Base-by-base conservation (phyloP, 35 echinoderm and acorn worm species). In the Patiria miniata region DNA sequence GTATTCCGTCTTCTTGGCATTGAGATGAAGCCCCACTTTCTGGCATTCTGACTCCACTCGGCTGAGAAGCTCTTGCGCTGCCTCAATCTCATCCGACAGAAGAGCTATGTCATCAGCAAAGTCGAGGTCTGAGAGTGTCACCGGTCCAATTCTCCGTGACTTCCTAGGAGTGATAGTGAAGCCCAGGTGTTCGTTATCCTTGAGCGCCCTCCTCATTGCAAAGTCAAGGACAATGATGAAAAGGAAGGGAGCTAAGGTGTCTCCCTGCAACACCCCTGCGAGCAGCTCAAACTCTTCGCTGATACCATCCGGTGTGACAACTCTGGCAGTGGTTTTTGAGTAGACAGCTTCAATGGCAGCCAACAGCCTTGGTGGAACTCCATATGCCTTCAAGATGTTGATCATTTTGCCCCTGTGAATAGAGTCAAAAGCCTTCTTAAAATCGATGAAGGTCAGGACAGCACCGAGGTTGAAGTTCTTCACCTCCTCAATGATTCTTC, bases 171-270 rank as follows among this genome's bases (percentile, higher is more conserved):
- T 32, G 19, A 86, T 5, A 28, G n/a, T 4, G 39, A 81, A 81
- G 53, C 86, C 86, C 9, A 88, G 50, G 37, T 88, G 77, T 56
- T 88, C 77, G 0, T 51, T 88, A 38, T 54, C 77, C 55, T 68
- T 79, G 19, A 73, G 83, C 4, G 88, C 88, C 39, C 19, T 32
- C 58, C 88, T 90, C 40, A 83, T 2, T 9, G 37, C 79, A 84
- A 73, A 90, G 42, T 88, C 86, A 32, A 88, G 44, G 6, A 80
- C 77, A 37, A 88, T 88, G 19, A 88, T 36, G 51, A 88, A 88
- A 7, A 42, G 38, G 47, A 81, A 88, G 0, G 77, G 86, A 50
- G 77, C 86, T 17, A 88, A 51, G 1, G 86, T 80, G 38, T 88
- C 86, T 7, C 86, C 86, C 58, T 81, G 73, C 47, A 88, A 44